phyloP scores from a whole-genome alignment of 2,113 vertebrate species.

The Embiotoca jacksoni region DNA sequence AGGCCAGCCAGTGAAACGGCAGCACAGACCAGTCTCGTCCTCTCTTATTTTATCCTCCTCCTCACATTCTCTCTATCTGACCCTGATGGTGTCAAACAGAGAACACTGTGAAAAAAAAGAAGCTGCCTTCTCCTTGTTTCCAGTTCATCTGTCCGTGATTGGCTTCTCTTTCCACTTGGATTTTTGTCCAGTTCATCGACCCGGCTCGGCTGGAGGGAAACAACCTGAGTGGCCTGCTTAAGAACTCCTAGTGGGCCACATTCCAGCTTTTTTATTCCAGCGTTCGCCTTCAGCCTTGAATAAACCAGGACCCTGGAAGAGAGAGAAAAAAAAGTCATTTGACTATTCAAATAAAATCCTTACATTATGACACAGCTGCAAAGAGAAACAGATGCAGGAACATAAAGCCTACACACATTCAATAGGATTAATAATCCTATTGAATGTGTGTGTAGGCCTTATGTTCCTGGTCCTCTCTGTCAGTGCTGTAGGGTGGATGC shows the following conservation, averaged over 20 bases:
- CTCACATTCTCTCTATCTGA: conserved; percentile 13
- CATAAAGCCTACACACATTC: background rate
- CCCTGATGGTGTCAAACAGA: conserved; percentile 22
- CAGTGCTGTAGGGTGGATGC: background rate
- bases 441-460: too few species aligned
- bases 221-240: conserved; percentile 21
- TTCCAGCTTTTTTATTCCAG: conserved; percentile 60
- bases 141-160: conserved; percentile 15
- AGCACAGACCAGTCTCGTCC: conserved; percentile 17
- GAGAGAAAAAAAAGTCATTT: conserved; percentile 18
- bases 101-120: conserved; percentile 42
- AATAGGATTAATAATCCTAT: background rate
- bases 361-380: background rate
- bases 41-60: conserved; percentile 17
- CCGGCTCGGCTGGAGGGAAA: conserved; percentile 43
- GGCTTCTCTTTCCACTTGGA: conserved; percentile 30
- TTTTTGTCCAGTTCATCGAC: conserved; percentile 51
- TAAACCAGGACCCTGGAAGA: conserved; percentile 64
- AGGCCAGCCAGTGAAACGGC: conserved; percentile 17
- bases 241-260: conserved; percentile 41
- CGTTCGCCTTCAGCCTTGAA: conserved; percentile 46
- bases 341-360: conserved; percentile 23
- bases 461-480: background rate
- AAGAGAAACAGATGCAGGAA: conserved; percentile 5
- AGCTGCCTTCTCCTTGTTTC: conserved; percentile 24